These are phyloP conservation scores for Porites evermanni DNA, from an alignment of 92 coral and sea anemone species.

Conservation along the genomic window DNA sequence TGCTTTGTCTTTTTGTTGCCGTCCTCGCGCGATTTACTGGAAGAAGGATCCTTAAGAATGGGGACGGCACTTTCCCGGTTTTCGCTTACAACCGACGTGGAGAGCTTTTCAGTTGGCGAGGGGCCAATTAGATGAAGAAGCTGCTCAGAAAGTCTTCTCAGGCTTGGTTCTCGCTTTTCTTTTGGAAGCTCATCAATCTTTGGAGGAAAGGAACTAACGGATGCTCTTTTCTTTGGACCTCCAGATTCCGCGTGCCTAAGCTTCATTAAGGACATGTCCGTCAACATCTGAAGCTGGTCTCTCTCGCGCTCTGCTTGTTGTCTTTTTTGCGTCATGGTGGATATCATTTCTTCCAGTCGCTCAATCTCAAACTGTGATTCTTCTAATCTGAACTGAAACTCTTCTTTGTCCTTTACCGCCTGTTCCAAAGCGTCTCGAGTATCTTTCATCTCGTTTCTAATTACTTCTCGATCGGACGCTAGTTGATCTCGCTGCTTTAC, in stretches of 20 bases:
- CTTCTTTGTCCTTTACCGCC: constrained; percentile 73
- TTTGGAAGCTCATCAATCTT: constrained; percentile 40
- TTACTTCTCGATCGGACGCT: constrained; percentile 59
- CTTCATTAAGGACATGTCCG: constrained; percentile 89
- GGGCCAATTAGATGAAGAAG: constrained; percentile 75
- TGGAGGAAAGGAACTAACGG: constrained; percentile 58
- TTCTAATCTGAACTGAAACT: constrained; percentile 68
- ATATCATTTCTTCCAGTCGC: constrained; percentile 78
- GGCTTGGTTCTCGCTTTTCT: constrained; percentile 69
- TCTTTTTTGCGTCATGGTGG: constrained; percentile 75
- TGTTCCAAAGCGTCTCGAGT: constrained; percentile 66
- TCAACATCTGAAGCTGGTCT: constrained; percentile 85
- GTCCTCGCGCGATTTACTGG: not conserved
- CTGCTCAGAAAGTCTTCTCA: constrained; percentile 79
- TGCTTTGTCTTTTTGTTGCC: not conserved
- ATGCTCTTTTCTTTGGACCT: constrained; percentile 77
- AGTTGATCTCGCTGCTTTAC: constrained; percentile 72
- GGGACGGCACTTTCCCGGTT: not conserved
- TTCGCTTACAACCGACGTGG: constrained; percentile 1
- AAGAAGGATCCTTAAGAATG: not conserved
- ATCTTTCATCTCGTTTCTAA: constrained; percentile 62
- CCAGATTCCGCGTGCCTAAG: constrained; percentile 80
- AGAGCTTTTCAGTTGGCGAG: constrained; percentile 33
- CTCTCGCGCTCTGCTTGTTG: constrained; percentile 86
- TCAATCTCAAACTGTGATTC: constrained; percentile 84